Evolutionary conservation across 2,888 invertebrate genomes (phyloP).

Genomic region (Thera britannica): DNA sequence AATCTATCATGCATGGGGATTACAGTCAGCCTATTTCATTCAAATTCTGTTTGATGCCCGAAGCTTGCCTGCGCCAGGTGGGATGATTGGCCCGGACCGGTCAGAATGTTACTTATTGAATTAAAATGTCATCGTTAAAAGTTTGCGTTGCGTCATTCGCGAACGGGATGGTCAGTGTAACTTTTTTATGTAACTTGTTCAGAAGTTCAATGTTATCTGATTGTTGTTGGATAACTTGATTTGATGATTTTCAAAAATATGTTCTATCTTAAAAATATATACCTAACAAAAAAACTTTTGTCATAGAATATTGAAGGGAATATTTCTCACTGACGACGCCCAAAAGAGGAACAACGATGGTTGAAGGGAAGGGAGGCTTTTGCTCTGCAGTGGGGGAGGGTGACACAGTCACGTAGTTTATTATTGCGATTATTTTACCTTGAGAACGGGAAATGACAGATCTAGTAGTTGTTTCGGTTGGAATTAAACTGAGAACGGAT

Average conservation of each 20-base stretch:
- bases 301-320: neutral
- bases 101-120: neutral
- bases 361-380: no score
- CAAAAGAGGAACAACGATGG: no score
- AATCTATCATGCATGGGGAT: neutral
- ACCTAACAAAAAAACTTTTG: neutral
- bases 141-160: conserved; percentile 15
- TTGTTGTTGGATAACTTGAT: conserved; percentile 19
- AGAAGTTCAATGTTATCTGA: conserved; percentile 36
- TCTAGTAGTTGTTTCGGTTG: no score
- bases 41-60: neutral
- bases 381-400: no score
- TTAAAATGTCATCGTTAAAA: conserved; percentile 16
- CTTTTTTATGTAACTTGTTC: conserved; percentile 31
- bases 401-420: no score
- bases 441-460: no score
- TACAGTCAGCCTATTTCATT: neutral
- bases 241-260: neutral
- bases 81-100: neutral
- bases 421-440: no score
- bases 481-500: no score
- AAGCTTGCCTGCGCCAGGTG: neutral
- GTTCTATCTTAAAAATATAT: neutral
- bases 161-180: conserved; percentile 31
- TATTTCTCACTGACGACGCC: neutral